Percentiles rank a stretch among this genome's conserved stretches.
Evolutionary conservation across 1,140 invertebrate species (phyloP).

Genomic region (Papilio polytes): DNA sequence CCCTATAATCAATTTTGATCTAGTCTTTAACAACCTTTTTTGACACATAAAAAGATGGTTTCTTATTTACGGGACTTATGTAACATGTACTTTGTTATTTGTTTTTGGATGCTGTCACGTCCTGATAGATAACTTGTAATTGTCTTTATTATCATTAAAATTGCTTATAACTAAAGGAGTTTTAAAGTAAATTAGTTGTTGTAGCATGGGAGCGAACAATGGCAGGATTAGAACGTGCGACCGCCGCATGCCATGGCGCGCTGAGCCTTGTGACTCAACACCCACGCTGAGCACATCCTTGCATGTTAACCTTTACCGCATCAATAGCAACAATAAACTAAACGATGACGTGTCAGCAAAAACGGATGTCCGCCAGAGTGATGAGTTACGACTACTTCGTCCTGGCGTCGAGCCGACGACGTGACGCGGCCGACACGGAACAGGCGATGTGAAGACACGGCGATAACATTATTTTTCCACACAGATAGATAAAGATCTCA

Average conservation of each 20-base stretch:
- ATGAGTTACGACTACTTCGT: neutral
- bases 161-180: too few relatives aligned
- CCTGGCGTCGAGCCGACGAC: neutral
- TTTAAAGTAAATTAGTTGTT: neutral
- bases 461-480: neutral
- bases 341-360: neutral
- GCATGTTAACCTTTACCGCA: neutral
- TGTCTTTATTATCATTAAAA: too few relatives aligned
- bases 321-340: neutral
- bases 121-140: neutral
- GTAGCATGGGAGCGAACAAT: neutral
- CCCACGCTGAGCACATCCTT: neutral
- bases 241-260: neutral
- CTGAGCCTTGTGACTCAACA: neutral
- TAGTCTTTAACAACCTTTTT: neutral
- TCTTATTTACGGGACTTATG: neutral
- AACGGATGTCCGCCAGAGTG: neutral
- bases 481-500: neutral
- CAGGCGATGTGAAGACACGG: neutral
- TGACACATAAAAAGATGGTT: neutral
- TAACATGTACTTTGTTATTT: neutral
- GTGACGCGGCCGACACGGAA: neutral
- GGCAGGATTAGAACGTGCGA: neutral
- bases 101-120: neutral
- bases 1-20: neutral